These are phyloP conservation scores for Microcaecilia unicolor DNA, from an alignment of 2,797 vertebrate genomes.

Conservation along the genomic window DNA sequence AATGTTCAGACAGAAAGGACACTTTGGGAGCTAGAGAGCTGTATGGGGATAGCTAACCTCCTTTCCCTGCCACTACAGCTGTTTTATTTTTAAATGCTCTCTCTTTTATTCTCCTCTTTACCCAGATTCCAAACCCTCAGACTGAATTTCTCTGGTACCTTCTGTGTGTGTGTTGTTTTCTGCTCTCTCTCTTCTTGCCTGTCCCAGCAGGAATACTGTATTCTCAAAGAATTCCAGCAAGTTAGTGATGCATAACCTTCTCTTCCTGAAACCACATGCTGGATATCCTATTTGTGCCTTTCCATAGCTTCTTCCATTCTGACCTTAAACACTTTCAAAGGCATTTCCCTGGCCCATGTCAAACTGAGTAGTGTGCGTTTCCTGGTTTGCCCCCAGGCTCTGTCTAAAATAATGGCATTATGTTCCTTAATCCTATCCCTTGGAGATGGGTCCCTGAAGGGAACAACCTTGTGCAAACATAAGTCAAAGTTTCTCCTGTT, in stretches of 20 bases:
- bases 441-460: slow-evolving; percentile 31
- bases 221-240: slow-evolving; percentile 35
- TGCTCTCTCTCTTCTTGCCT: not conserved
- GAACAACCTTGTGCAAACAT: slow-evolving; percentile 36
- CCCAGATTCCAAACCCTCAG: too few relatives aligned
- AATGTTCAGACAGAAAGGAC: too few relatives aligned
- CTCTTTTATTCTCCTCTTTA: too few relatives aligned
- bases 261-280: slow-evolving; percentile 39
- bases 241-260: slow-evolving; percentile 42
- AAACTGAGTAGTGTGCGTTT: slow-evolving; percentile 32
- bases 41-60: too few relatives aligned
- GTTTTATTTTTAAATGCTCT: too few relatives aligned
- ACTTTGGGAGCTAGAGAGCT: too few relatives aligned
- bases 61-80: too few relatives aligned
- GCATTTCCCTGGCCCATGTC: slow-evolving; percentile 48
- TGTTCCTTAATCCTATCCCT: slow-evolving; percentile 27
- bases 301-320: slow-evolving; percentile 49
- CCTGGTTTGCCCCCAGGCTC: slow-evolving; percentile 33
- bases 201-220: slow-evolving; percentile 20
- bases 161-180: not conserved
- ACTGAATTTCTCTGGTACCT: too few relatives aligned
- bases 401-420: slow-evolving; percentile 30
- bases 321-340: slow-evolving; percentile 51
- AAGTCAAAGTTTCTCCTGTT: slow-evolving; percentile 16
- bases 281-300: slow-evolving; percentile 32